Base-by-base conservation (phyloP, 2,888 invertebrate genomes). In the Coelopa pilipes region DNA sequence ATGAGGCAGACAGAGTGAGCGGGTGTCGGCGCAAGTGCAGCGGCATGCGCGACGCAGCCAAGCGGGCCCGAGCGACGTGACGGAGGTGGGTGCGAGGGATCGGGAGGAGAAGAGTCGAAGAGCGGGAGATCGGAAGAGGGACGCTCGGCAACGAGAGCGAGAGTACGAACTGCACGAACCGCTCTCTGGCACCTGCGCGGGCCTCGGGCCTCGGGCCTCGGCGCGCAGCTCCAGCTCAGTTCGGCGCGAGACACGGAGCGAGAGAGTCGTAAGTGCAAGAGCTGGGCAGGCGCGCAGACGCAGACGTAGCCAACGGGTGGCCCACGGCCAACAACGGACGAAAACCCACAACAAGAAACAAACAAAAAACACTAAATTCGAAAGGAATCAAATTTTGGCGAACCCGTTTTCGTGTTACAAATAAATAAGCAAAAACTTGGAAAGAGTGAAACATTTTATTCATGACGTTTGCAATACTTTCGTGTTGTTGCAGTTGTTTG, bases 191-290 rank as follows among this genome's bases (percentile, higher is more conserved):
- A 34, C 34, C 7, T n/a, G n/a, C 34, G 2, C 34, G 4, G 7
- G 7, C 34, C 34, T 4, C 34, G 4, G 2, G 53, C 53, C 10
- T 53, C 53, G n/a, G n/a, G 15, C 13, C 10, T 53, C n/a, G 13
- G n/a, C 53, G n/a, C 53, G 13, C 3, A 53, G 10, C n/a, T 13
- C 24, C 21, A 59, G 74, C 74, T 76, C 74, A 77, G 77, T 77
- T 74, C 74, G 75, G 75, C 72, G 74, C 67, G 73, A 72, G 75
- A 53, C 75, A 74, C 74, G 73, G 21, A 73, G 66, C 74, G 74
- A 76, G 72, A 70, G 72, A 75, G 76, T 73, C 63, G 71, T 53
- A 21, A 72, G 24, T 66, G 50, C 13, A 50, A 21, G 21, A 13
- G 17, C 13, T 15, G 66, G n/a, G 49, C 49, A 21, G 47, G 63